Evolutionary conservation across 2,797 vertebrate genomes (phyloP).

Genomic region (Acipenser oxyrinchus): DNA sequence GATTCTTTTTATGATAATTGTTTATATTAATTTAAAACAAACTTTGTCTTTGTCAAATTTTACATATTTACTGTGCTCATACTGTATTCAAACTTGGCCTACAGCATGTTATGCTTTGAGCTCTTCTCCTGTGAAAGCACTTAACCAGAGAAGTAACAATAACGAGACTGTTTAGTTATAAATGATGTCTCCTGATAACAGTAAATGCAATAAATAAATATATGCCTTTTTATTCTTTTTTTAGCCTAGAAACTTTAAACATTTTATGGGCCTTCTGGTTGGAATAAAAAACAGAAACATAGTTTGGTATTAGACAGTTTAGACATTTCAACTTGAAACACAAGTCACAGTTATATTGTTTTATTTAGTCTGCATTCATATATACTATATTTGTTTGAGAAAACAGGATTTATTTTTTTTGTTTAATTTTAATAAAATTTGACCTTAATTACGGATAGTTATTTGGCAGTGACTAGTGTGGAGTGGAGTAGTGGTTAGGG

Average conservation of each 20-base stretch:
- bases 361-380: too few relatives aligned
- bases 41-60: background rate
- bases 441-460: too few relatives aligned
- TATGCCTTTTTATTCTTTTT: constrained; percentile 57
- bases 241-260: constrained; percentile 63
- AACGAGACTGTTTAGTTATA: constrained; percentile 56
- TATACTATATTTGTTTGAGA: too few relatives aligned
- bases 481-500: too few relatives aligned
- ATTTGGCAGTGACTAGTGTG: too few relatives aligned
- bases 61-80: background rate
- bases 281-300: constrained; percentile 38
- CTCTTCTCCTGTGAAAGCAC: background rate
- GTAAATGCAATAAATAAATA: constrained; percentile 41
- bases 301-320: too few relatives aligned
- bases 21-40: too few relatives aligned
- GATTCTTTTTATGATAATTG: too few relatives aligned
- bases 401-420: too few relatives aligned
- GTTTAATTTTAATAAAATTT: too few relatives aligned
- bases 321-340: too few relatives aligned
- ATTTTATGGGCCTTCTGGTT: constrained; percentile 42
- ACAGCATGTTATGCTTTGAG: background rate
- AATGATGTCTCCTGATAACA: constrained; percentile 70
- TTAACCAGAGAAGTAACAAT: constrained; percentile 43
- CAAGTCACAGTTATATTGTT: too few relatives aligned
- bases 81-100: background rate